A percentile compares a stretch with the other conserved stretches of the same genome.
Evolutionary conservation across 1,140 invertebrate genomes (phyloP).

Genomic region (Ostrea edulis): DNA sequence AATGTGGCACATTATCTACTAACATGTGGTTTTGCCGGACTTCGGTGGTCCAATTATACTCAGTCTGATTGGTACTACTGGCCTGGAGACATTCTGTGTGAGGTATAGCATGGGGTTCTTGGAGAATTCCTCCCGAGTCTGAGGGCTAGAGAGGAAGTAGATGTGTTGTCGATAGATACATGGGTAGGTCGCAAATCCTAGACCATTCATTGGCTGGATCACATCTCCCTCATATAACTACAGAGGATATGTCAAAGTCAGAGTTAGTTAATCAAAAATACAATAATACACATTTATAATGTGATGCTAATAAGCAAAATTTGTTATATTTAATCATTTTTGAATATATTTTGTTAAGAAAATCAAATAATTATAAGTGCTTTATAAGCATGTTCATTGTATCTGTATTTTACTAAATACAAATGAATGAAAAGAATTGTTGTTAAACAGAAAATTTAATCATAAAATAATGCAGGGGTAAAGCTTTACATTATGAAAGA

Average conservation of each 20-base stretch:
- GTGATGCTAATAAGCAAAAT: no score
- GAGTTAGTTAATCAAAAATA: no score
- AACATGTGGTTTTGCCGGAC: slow-evolving; percentile 79
- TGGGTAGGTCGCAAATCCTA: slow-evolving; percentile 72
- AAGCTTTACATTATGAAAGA: background rate
- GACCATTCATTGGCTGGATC: slow-evolving; percentile 77
- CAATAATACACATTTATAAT: background rate
- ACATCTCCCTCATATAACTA: slow-evolving; percentile 76
- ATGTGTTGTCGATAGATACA: slow-evolving; percentile 77
- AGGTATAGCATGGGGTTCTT: slow-evolving; percentile 77
- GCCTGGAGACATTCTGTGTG: slow-evolving; percentile 75
- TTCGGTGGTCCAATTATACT: slow-evolving; percentile 80
- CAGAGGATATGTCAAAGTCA: no score
- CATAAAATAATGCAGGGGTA: background rate
- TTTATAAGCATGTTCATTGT: no score
- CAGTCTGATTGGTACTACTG: slow-evolving; percentile 78
- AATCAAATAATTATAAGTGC: no score
- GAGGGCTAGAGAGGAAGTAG: slow-evolving; percentile 75
- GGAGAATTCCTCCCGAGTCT: slow-evolving; percentile 73
- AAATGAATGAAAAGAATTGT: background rate
- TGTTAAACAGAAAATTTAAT: background rate
- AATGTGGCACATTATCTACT: slow-evolving; percentile 51
- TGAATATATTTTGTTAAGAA: no score
- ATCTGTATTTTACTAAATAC: no score
- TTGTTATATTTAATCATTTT: no score